These are phyloP conservation scores for Drosophila fulvimacula DNA, from an alignment of 2,888 invertebrate genomes.

Conservation along the genomic window DNA sequence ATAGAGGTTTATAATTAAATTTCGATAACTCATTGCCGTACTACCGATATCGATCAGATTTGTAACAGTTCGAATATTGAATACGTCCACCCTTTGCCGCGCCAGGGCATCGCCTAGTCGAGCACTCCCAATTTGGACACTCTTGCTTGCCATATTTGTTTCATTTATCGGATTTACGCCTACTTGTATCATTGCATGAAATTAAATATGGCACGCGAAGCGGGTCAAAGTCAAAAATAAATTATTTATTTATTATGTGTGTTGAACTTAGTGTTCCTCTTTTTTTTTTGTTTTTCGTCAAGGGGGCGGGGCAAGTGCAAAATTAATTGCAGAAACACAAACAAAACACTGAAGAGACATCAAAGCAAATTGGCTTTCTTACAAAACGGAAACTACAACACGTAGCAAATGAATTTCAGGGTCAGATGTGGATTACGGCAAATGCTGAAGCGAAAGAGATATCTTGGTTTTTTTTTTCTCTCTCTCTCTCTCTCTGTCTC, in stretches of 20 bases:
- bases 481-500: neutral
- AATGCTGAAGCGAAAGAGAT: conserved; percentile 43
- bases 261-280: conserved; percentile 34
- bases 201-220: conserved; percentile 61
- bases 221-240: conserved; percentile 74
- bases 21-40: neutral
- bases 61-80: no score
- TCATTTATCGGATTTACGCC: conserved; percentile 34
- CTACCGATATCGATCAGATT: neutral
- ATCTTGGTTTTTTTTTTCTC: conserved; percentile 25
- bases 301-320: conserved; percentile 46
- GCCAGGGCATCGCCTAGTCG: neutral
- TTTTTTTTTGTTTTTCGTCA: neutral
- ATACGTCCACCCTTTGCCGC: no score
- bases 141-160: neutral
- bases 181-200: conserved; percentile 41
- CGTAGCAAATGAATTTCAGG: conserved; percentile 75
- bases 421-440: conserved; percentile 68
- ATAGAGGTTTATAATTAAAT: neutral
- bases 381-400: conserved; percentile 75
- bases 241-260: conserved; percentile 20
- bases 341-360: conserved; percentile 16
- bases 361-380: conserved; percentile 71
- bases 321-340: conserved; percentile 49
- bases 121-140: neutral